These are phyloP conservation scores for Ichneumon xanthorius DNA, from an alignment of 2,888 invertebrate species.

Conservation along the genomic window DNA sequence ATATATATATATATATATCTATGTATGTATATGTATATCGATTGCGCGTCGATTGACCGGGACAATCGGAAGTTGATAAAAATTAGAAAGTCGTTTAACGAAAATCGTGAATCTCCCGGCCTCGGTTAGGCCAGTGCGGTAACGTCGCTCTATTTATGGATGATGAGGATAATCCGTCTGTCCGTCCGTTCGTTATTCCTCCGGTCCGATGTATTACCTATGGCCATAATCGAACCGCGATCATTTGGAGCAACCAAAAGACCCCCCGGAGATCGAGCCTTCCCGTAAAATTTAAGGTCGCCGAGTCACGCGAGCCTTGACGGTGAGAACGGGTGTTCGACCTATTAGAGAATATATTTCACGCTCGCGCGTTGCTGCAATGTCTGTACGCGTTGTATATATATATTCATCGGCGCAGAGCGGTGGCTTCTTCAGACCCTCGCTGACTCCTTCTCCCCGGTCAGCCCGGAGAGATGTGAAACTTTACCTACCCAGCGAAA, in stretches of 20 bases:
- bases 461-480: slow-evolving; percentile 55
- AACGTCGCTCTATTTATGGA: slow-evolving; percentile 40
- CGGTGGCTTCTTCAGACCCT: slow-evolving; percentile 30
- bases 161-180: slow-evolving; percentile 31
- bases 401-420: slow-evolving; percentile 36
- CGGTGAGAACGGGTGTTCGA: slow-evolving; percentile 25
- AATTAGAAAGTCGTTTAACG: slow-evolving; percentile 41
- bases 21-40: background rate
- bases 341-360: slow-evolving; percentile 62
- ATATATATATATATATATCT: too few relatives aligned
- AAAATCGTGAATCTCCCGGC: slow-evolving; percentile 13
- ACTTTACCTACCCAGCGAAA: slow-evolving; percentile 59
- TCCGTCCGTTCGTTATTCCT: slow-evolving; percentile 30
- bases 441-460: background rate
- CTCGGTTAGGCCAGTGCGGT: background rate
- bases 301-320: slow-evolving; percentile 63
- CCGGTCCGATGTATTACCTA: slow-evolving; percentile 53
- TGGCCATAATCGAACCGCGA: slow-evolving; percentile 66
- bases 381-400: background rate
- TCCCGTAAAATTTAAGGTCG: slow-evolving; percentile 63
- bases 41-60: slow-evolving; percentile 22
- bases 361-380: slow-evolving; percentile 19
- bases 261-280: slow-evolving; percentile 57
- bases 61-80: slow-evolving; percentile 35
- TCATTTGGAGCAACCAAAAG: slow-evolving; percentile 49